Evolutionary conservation across 2,113 vertebrate genomes (phyloP).

Genomic region (Toxostoma redivivum): DNA sequence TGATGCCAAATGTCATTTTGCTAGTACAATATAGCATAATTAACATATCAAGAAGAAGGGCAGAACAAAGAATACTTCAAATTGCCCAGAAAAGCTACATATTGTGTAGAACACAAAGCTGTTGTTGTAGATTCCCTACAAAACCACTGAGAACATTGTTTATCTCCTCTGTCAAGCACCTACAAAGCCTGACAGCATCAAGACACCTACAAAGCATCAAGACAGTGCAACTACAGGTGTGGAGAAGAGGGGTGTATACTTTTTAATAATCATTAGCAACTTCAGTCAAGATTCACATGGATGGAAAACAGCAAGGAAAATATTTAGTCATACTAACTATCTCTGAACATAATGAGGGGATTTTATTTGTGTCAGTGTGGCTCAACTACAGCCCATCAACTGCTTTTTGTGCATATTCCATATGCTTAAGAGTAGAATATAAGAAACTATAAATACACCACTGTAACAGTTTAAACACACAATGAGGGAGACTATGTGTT

Average conservation of each 20-base stretch:
- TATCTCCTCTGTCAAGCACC: neutral
- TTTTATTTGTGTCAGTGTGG: neutral
- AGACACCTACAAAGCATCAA: neutral
- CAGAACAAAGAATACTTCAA: slow-evolving; percentile 15
- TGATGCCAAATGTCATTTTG: slow-evolving; percentile 33
- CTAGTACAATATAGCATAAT: slow-evolving; percentile 18
- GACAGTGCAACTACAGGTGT: neutral
- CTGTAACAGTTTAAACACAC: neutral
- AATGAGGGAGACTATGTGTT: neutral
- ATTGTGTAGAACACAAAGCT: neutral
- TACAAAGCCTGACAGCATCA: neutral
- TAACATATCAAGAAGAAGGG: slow-evolving; percentile 12
- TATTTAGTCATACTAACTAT: neutral
- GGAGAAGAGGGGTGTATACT: neutral
- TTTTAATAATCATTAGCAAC: neutral
- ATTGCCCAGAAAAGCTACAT: neutral
- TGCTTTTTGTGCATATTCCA: neutral
- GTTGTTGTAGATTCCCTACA: neutral
- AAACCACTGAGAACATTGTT: neutral
- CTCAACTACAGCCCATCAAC: neutral
- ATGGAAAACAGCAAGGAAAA: neutral
- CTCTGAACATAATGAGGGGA: neutral
- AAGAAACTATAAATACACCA: neutral
- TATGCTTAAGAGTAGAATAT: neutral
- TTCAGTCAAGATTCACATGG: neutral